These are phyloP conservation scores for Lasioglossum pauxillum DNA, from an alignment of 2,888 invertebrate genomes.

Conservation along the genomic window DNA sequence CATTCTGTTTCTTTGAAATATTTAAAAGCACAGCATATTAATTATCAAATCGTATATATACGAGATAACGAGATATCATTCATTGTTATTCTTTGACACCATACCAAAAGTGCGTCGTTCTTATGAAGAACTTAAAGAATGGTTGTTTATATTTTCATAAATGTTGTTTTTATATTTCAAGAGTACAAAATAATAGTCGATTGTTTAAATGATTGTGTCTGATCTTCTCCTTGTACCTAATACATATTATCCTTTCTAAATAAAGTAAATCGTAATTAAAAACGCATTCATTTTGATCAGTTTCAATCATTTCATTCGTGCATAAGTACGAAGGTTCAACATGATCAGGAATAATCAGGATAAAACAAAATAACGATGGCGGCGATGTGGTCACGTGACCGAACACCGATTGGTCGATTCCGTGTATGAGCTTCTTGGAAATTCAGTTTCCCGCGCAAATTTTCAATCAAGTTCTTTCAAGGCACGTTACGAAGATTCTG, in stretches of 20 bases:
- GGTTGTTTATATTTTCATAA: constrained; percentile 34
- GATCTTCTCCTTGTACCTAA: constrained; percentile 4
- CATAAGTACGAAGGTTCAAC: not conserved
- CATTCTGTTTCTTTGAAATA: constrained; percentile 6
- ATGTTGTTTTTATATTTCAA: constrained; percentile 38
- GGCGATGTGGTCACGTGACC: not conserved
- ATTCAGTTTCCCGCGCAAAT: not conserved
- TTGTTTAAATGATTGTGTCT: constrained; percentile 18
- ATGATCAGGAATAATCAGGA: not conserved
- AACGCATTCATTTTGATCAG: not conserved
- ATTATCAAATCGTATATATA: not conserved
- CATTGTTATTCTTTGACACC: constrained; percentile 9
- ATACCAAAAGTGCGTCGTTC: constrained; percentile 14
- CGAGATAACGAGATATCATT: not conserved
- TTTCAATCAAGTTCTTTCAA: not conserved
- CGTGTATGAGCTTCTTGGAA: not conserved
- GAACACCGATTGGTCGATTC: not conserved
- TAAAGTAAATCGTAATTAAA: not conserved
- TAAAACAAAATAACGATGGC: not conserved
- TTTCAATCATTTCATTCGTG: not conserved
- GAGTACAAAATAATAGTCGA: constrained; percentile 28
- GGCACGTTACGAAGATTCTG: not conserved
- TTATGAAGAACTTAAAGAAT: constrained; percentile 3
- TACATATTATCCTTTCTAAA: not conserved
- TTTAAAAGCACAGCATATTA: constrained; percentile 5